These are phyloP conservation scores for Megalopta genalis DNA, from an alignment of 1,140 invertebrate species.

Conservation along the genomic window DNA sequence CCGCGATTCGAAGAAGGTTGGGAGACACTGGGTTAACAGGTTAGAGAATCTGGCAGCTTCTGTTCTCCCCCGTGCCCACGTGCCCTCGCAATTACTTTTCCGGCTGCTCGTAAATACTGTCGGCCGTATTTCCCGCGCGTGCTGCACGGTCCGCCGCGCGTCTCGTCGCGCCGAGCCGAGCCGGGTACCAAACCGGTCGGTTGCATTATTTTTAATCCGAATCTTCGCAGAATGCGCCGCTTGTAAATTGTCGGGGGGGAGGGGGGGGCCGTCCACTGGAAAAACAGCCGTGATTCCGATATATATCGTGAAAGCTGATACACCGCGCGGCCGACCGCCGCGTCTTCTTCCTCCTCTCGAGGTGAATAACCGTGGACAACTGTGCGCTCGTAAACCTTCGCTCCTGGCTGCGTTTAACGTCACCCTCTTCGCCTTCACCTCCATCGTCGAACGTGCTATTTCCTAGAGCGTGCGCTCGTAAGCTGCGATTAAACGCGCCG, in stretches of 20 bases:
- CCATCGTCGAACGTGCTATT: too few species aligned
- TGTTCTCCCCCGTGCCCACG: not conserved
- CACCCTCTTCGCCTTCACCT: too few species aligned
- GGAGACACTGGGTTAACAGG: too few species aligned
- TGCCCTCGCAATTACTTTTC: not conserved
- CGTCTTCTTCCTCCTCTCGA: not conserved
- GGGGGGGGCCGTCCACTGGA: not conserved
- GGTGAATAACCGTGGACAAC: conserved; percentile 36
- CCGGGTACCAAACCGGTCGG: too few species aligned
- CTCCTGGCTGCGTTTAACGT: too few species aligned
- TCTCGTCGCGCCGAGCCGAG: too few species aligned
- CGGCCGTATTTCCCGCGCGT: not conserved
- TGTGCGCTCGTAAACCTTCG: conserved; percentile 21
- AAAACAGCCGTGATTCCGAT: not conserved
- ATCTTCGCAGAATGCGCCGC: not conserved
- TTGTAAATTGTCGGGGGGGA: not conserved
- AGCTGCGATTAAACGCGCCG: too few species aligned
- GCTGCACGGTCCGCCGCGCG: too few species aligned
- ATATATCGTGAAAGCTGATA: conserved; percentile 12
- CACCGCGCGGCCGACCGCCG: not conserved
- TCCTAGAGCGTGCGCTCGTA: too few species aligned
- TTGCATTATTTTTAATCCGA: not conserved
- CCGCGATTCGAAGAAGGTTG: too few species aligned
- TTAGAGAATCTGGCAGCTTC: too few species aligned
- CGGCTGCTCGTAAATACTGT: not conserved